These are phyloP conservation scores for Apostichopus parvimensis DNA, from an alignment of 35 echinoderm and acorn worm genomes.

Conservation along the genomic window DNA sequence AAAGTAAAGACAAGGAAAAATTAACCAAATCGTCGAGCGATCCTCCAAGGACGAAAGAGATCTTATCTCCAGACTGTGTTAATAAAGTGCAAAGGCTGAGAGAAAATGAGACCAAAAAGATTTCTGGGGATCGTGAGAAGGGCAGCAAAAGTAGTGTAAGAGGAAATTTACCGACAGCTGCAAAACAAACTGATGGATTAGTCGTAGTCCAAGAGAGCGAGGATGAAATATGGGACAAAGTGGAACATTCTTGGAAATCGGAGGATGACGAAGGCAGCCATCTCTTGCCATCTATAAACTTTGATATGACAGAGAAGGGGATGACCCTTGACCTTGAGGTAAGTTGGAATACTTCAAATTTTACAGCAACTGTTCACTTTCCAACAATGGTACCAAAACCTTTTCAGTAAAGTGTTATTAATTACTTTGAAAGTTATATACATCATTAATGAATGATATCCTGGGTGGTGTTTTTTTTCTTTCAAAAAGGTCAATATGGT, in stretches of 20 bases:
- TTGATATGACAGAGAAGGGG: neutral
- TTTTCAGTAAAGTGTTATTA: too few relatives aligned
- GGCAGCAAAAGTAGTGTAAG: neutral
- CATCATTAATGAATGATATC: too few relatives aligned
- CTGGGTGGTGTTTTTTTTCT: too few relatives aligned
- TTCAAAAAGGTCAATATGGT: too few relatives aligned
- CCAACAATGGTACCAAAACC: too few relatives aligned
- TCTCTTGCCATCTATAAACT: neutral
- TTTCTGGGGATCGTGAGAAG: neutral
- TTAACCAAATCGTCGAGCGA: neutral
- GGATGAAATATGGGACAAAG: conserved; percentile 42
- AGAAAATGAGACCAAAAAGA: neutral
- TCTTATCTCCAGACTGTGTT: neutral
- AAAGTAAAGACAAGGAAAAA: neutral
- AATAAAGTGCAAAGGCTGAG: too few relatives aligned
- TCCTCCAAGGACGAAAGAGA: neutral
- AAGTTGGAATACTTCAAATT: neutral
- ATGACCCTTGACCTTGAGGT: neutral
- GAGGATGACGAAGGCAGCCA: neutral
- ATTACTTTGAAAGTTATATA: too few relatives aligned
- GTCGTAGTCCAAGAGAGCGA: conserved; percentile 20
- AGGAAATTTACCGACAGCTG: neutral
- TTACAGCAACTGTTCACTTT: too few relatives aligned
- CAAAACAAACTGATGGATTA: neutral
- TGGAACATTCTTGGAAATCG: conserved; percentile 35